phyloP scores from a whole-genome alignment of 2,888 invertebrate genomes.

The Cinara cedri region DNA sequence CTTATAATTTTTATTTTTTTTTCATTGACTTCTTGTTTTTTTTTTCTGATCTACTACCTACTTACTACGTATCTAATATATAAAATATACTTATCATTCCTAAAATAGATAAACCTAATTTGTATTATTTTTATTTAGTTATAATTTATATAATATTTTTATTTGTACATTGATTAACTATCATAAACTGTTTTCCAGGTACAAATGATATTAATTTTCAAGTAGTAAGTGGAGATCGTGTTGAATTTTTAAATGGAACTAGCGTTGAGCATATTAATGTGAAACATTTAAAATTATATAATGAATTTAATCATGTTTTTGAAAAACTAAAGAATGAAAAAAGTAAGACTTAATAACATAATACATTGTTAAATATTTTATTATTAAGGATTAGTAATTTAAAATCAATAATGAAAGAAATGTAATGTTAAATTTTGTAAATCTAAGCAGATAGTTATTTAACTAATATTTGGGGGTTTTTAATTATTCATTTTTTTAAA shows the following conservation, averaged over 20 bases:
- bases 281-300: conserved; percentile 1
- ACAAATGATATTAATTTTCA: background rate
- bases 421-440: background rate
- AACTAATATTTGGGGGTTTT: background rate
- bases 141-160: too few relatives aligned
- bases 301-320: conserved; percentile 20
- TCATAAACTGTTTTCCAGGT: background rate
- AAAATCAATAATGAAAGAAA: too few relatives aligned
- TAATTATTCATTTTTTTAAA: background rate
- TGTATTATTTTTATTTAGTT: too few relatives aligned
- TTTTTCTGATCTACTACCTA: too few relatives aligned
- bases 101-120: too few relatives aligned
- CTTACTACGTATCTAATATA: too few relatives aligned
- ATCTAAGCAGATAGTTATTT: background rate
- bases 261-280: conserved; percentile 4
- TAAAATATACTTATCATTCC: too few relatives aligned
- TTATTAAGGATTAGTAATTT: too few relatives aligned
- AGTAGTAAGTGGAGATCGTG: conserved; percentile 10
- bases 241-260: conserved; percentile 17
- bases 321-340: conserved; percentile 15
- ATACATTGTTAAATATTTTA: background rate
- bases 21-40: too few relatives aligned
- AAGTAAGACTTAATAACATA: conserved; percentile 22
- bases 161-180: too few relatives aligned
- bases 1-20: too few relatives aligned